A percentile compares a stretch with the other conserved stretches of the same genome.
These are phyloP conservation scores for Drosophila busckii DNA, from an alignment of 1,140 invertebrate genomes.

Conservation along the genomic window DNA sequence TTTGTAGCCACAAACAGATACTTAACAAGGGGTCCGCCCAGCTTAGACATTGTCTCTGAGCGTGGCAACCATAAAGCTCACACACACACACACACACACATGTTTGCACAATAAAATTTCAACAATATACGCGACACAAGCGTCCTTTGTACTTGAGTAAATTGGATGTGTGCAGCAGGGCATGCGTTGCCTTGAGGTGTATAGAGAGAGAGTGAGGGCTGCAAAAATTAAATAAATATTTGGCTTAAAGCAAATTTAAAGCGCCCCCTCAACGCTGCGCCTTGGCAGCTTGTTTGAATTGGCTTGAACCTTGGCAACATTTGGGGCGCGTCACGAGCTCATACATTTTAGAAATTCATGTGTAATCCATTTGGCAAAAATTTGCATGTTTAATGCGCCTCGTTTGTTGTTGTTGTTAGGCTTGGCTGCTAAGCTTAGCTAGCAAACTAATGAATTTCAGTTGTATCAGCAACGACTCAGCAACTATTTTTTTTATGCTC, in stretches of 20 bases:
- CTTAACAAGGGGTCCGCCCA: slow-evolving; percentile 63
- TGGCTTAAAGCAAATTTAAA: slow-evolving; percentile 55
- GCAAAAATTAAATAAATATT: slow-evolving; percentile 72
- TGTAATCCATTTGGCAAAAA: slow-evolving; percentile 50
- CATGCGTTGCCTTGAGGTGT: neutral
- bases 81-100: slow-evolving; percentile 24
- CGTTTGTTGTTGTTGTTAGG: neutral
- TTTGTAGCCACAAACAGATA: slow-evolving; percentile 43
- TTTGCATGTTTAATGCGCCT: slow-evolving; percentile 48
- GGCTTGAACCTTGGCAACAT: too few species aligned
- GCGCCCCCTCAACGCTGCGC: neutral
- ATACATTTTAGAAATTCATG: slow-evolving; percentile 39
- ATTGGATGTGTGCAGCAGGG: slow-evolving; percentile 66
- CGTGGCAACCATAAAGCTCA: slow-evolving; percentile 69
- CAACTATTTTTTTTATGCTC: too few species aligned
- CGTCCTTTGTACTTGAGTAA: slow-evolving; percentile 73
- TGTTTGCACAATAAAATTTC: slow-evolving; percentile 74
- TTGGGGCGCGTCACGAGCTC: too few species aligned
- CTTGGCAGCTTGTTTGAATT: too few species aligned
- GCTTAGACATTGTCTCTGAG: slow-evolving; percentile 52
- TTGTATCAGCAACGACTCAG: too few species aligned
- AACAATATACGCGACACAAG: slow-evolving; percentile 72
- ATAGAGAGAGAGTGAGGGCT: slow-evolving; percentile 20
- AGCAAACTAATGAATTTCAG: too few species aligned
- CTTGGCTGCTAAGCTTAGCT: too few species aligned